Evolutionary conservation across 2,888 invertebrate species (phyloP), one percentile per base, ranked within the genome.

Genomic region (Amblyjoppa fuscipennis): DNA sequence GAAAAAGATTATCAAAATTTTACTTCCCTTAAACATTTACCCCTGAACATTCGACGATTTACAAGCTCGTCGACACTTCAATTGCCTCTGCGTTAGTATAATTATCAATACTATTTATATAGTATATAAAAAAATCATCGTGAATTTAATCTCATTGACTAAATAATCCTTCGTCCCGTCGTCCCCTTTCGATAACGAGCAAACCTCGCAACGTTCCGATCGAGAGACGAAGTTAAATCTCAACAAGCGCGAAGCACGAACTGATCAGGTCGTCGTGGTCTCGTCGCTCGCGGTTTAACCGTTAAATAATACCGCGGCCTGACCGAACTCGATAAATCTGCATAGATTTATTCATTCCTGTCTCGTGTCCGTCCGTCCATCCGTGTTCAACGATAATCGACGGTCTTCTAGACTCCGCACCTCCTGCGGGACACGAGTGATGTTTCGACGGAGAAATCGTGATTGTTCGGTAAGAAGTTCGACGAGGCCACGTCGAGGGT

Each of bases 251-350:
- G 9, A 68, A 59, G 69, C 78, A 85, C 82, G 85, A 82, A 79
- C 70, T 78, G 34, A 79, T 75, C 61, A 56, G 38, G 81, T 73
- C 53, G 69, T 70, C 78, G 69, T 69, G 56, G 88, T 85, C 88
- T 90, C 83, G 61, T 89, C 85, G 85, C 16, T 87, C 87, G 87
- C 84, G 89, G 85, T 75, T 85, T 76, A 49, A 75, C 70, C 51
- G 16, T 31, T 64, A 64, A 31, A 64, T 31, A 64, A 64, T 64
- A 64, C 64, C 64, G 16, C 34, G 34, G 16, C 13, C 64, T 34
- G 16, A 64, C 64, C 64, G 64, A 64, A 34, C 64, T n/a, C 31
- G 64, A 64, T 34, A 64, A 64, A 34, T 31, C 34, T 66, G 56
- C 59, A 69, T 64, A 70, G 38, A 74, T 69, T 68, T 45, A 70